Evolutionary conservation across 1,140 invertebrate genomes (phyloP), one percentile per base, ranked within the genome.

Genomic region (Sesamia nonagrioides): DNA sequence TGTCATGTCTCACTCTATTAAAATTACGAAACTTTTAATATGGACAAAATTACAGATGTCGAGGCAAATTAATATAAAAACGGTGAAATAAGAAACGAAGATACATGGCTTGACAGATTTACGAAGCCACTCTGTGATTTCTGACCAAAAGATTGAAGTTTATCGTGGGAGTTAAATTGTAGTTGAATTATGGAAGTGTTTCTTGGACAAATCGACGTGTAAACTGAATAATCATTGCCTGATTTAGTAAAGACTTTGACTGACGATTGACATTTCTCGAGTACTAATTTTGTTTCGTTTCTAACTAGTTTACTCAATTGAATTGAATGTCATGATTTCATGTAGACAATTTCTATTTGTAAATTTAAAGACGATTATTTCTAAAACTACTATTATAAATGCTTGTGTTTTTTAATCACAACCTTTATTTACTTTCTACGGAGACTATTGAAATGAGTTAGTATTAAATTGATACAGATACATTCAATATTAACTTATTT

Each of bases 21-120:
- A 35, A 71, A 71, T 52, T 15, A 71, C 18, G 33, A 71, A 52
- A 42, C 21, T 35, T 66, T 45, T 45, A 71, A 50, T 71, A 71
- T 52, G 68, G 45, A 35, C 17, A 50, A 71, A 71, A 71, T 71
- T 71, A 50, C 45, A 21, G 27, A n/a, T 35, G 17, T n/a, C 21
- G 5, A 37, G 33, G 33, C 1, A 71, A 42, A 50, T 52, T 71
- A 45, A 71, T 71, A 45, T 68, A 35, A 61, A 61, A 40, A 45
- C 48, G 45, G 18, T 35, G 21, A 48, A 69, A 52, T 56, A 27
- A 33, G 27, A 56, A 13, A 45, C 18, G 9, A 35, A 52, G 45
- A 35, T 69, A 27, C 17, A 69, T 35, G 40, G 27, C 42, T 5
- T 27, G 18, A 17, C 15, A 48, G 18, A 48, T 69, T 48, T 69